A percentile compares a stretch with the other conserved stretches of the same genome.
phyloP scores from a whole-genome alignment of 2,113 vertebrate genomes.

The Delphinus delphis region DNA sequence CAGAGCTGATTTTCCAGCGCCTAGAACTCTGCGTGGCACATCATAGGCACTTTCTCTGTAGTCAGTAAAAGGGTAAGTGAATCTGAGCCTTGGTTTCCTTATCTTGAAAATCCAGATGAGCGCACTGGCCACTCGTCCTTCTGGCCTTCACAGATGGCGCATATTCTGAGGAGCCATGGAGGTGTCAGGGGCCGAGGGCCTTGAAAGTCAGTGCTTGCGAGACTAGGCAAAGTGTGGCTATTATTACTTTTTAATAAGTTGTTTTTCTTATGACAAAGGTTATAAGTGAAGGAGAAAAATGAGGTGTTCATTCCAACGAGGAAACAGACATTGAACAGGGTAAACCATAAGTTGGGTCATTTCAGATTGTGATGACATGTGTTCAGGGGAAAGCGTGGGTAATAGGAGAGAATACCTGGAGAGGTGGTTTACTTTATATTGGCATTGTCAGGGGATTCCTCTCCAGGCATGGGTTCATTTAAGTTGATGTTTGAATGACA shows the following conservation, averaged over 20 bases:
- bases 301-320: background rate
- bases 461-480: background rate
- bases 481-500: background rate
- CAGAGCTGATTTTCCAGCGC: background rate
- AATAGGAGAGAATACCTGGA: background rate
- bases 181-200: background rate
- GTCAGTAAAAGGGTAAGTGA: background rate
- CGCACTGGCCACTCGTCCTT: rapidly evolving
- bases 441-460: background rate
- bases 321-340: background rate
- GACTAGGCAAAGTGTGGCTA: rapidly evolving
- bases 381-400: background rate
- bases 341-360: background rate
- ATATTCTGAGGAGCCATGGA: background rate
- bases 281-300: background rate
- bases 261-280: background rate
- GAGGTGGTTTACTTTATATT: background rate
- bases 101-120: background rate
- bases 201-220: background rate
- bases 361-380: background rate
- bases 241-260: background rate
- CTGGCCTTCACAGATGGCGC: background rate
- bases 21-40: background rate
- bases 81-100: background rate
- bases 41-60: rapidly evolving